Base-by-base conservation (phyloP, 2,797 vertebrate genomes). In the Enteromius mattozi region DNA sequence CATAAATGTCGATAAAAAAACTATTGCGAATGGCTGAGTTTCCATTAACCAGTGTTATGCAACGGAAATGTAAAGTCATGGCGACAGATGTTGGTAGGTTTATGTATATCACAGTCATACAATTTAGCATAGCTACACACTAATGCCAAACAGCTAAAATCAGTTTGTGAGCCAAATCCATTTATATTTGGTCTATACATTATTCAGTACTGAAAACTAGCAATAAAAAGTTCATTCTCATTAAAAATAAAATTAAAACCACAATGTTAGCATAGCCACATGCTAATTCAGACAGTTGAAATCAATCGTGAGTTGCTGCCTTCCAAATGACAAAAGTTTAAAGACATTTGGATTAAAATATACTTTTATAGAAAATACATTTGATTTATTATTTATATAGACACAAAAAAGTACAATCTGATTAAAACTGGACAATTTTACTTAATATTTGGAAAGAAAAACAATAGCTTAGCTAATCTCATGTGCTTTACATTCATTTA, bases 181-280 rank as follows among this genome's bases (percentile, higher is more conserved):
- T n/a, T 59, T 13, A 61, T 61, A 24, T 61, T 61, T 61, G 10
- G 10, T 61, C 56, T 24, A 61, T 72, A 71, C 24, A 17, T 47
- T 27, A 71, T 9, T 27, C 0, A 47, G 7, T 27, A 0, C n/a
- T 49, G 24, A 72, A 71, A 9, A 71, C 3, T 17, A 71, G 40
- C 14, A 4, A 4, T 47, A 71, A 47, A 45, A 27, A 17, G n/a
- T 27, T 47, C 3, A 17, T 9, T 27, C 14, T 47, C n/a, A 6
- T 69, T n/a, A 42, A 42, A 69, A 69, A 14, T 24, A 3, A 4
- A 1, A 59, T 61, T 27, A 24, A 61, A 13, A 61, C 13, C n/a
- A 27, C 56, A 24, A 61, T 27, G n/a, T 61, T 61, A 61, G 56
- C n/a, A 47, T 72, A 49, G 70, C 70, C 27, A 49, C 45, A 72